Evolutionary conservation across 2,888 invertebrate genomes (phyloP).

Genomic region (Aphidius colemani): DNA sequence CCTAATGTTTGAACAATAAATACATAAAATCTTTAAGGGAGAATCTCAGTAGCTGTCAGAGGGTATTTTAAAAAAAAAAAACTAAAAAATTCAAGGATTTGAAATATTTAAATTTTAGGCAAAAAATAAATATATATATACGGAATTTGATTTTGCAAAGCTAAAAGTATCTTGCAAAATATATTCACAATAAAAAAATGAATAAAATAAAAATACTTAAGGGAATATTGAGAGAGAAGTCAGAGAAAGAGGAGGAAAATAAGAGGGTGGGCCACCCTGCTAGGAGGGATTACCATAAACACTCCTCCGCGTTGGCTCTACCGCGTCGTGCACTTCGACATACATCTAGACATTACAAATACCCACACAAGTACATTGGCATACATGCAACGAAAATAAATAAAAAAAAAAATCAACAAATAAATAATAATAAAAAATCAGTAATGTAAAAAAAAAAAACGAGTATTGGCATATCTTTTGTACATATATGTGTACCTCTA

Average conservation of each 20-base stretch:
- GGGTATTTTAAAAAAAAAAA: neutral
- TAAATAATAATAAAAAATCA: too few relatives aligned
- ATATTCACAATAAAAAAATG: neutral
- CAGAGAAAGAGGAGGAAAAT: neutral
- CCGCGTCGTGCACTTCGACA: constrained; percentile 37
- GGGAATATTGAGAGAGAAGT: neutral
- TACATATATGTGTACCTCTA: too few relatives aligned
- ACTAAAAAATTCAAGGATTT: neutral
- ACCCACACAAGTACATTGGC: too few relatives aligned
- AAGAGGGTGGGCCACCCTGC: constrained; percentile 47
- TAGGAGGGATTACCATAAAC: constrained; percentile 49
- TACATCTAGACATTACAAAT: too few relatives aligned
- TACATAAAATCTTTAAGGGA: too few relatives aligned
- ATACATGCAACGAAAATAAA: too few relatives aligned
- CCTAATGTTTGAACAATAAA: too few relatives aligned
- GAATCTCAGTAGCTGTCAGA: too few relatives aligned
- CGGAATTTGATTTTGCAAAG: constrained; percentile 10
- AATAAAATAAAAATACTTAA: constrained; percentile 9
- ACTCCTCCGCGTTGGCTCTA: constrained; percentile 38
- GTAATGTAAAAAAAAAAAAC: too few relatives aligned
- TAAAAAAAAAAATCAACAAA: too few relatives aligned
- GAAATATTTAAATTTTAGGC: too few relatives aligned
- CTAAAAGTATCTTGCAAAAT: constrained; percentile 1
- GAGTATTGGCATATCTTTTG: too few relatives aligned
- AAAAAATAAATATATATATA: constrained; percentile 2